These are phyloP conservation scores for Eupithecia vulgata DNA, from an alignment of 2,888 invertebrate genomes.

Conservation along the genomic window DNA sequence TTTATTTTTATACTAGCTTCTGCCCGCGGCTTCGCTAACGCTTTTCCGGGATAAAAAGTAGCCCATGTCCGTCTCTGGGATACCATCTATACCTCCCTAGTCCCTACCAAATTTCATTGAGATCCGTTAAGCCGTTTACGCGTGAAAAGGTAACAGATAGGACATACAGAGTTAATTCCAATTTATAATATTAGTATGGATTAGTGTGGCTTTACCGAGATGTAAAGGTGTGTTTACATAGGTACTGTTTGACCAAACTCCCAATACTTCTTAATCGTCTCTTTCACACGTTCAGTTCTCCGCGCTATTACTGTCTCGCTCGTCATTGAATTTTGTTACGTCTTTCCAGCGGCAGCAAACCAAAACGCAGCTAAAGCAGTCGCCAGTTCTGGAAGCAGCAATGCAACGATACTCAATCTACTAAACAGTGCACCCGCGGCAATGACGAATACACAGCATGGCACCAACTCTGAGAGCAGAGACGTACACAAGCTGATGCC, in stretches of 20 bases:
- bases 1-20: too few relatives aligned
- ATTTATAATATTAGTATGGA: too few relatives aligned
- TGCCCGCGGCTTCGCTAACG: too few relatives aligned
- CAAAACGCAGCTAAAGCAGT: constrained; percentile 77
- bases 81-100: too few relatives aligned
- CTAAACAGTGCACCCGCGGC: constrained; percentile 91
- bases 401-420: constrained; percentile 90
- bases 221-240: neutral
- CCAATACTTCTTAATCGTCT: neutral
- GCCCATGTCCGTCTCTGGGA: too few relatives aligned
- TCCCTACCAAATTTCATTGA: too few relatives aligned
- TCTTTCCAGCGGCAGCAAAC: constrained; percentile 62
- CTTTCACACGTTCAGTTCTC: neutral
- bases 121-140: too few relatives aligned
- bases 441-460: constrained; percentile 82
- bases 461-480: constrained; percentile 49
- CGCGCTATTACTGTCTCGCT: neutral
- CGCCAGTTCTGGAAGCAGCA: constrained; percentile 82
- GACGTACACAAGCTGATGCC: constrained; percentile 77
- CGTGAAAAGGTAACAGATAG: too few relatives aligned
- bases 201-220: neutral
- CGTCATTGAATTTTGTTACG: neutral
- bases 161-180: too few relatives aligned
- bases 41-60: too few relatives aligned
- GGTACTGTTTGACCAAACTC: too few relatives aligned